Base-by-base conservation (phyloP, 1,140 invertebrate genomes). In the Adelges cooleyi region DNA sequence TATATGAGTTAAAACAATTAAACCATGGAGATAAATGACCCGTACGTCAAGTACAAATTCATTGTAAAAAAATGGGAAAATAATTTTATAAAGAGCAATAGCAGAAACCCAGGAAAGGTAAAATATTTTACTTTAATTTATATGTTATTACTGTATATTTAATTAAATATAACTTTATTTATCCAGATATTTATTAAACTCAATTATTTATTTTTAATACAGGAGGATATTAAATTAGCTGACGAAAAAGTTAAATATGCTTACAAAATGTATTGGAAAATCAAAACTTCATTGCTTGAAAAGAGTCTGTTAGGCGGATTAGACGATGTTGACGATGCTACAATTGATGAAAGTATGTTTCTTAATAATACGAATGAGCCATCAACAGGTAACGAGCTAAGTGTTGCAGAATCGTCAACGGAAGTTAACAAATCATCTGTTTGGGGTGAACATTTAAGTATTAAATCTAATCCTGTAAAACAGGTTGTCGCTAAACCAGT, bases 51-150 rank as follows among this genome's bases (percentile, higher is more conserved):
- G 73, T 84, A 80, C 70, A 89, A 89, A 76, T 73, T 80, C 38
- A 80, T 81, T 22, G 85, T 90, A 0, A 89, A 89, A 77, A 71
- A 80, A 70, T 90, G 87, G 87, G 87, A 89, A 75, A 85, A 82
- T 69, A 78, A 84, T 46, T 90, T 89, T 71, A 86, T 82, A 70
- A 80, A 81, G 69, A 80, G 80, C 69, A 73, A 83, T 73, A 81
- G 80, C 46, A 77, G 84, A 20, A 81, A 82, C 68, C 87, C 87
- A 2, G 86, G 82, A 1, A 90, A 87, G 75, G 84, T 85, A 77
- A 71, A 42, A 29, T n/a, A 65, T 33, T 33, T 33, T 6, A 33
- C 11, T 6, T 6, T 33, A 6, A 33, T 33, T 33, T n/a, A n/a
- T n/a, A n/a, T n/a, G n/a, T n/a, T n/a, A n/a, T n/a, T n/a, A n/a